Evolutionary conservation across 2,797 vertebrate genomes (phyloP), one percentile per base, ranked within the genome.

Genomic region (Lacerta agilis): DNA sequence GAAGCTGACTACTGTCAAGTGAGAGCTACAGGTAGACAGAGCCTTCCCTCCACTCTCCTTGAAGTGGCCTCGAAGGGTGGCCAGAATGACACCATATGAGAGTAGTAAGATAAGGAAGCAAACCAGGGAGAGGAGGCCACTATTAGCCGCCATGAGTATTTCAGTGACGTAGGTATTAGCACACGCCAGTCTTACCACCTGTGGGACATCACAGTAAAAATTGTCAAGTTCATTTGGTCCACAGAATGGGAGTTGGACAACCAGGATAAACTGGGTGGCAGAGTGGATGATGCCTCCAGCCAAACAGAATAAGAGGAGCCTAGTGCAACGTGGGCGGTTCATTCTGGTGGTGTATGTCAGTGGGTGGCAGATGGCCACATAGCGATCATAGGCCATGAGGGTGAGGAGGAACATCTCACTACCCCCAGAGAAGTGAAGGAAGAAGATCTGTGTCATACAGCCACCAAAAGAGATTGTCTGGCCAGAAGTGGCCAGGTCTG

Each of bases 281-380:
- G 95, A 95, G 36, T 95, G 95, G 33, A 95, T 27, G 66, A 95
- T 91, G 4, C 95, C 93, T 0, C 92, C 93, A 1, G 91, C 79
- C 94, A 93, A 95, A 23, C 93, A 94, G 33, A 88, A 88, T 25
- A n/a, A 77, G 82, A 95, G 80, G 1, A 95, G 85, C 13, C 91
- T 41, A 2, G 87, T 90, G 82, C 94, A 94, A 15, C 88, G 82
- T 0, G 58, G 88, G 8, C 64, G 90, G 67, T 93, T 95, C 95
- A 95, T 93, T n/a, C 92, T 90, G 27, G 93, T 49, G 0, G 29
- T 79, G 29, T 95, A 96, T 38, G 86, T 89, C 33, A 96, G 85
- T 7, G 95, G 95, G 73, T 93, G 91, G 17, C 93, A 96, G 71
- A 96, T 95, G 64, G 95, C 95, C 13, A 95, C 77, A 27, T 94